Evolutionary conservation across 2,797 vertebrate species (phyloP).

Genomic region (Hydrocynus forskahlii): DNA sequence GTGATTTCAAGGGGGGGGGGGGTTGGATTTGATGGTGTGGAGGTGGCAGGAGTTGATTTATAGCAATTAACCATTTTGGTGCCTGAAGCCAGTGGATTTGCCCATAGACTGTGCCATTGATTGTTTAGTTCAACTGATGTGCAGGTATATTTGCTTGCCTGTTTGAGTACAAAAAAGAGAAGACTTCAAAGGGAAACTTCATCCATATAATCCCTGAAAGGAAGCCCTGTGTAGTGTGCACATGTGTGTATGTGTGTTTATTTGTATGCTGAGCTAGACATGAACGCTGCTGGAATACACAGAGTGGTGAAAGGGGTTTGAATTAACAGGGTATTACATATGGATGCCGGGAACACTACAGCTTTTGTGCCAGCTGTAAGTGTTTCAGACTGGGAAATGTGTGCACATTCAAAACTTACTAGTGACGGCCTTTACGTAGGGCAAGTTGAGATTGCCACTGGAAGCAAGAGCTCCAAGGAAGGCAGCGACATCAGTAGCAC

Average conservation of each 20-base stretch:
- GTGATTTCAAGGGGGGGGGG: conserved; percentile 47
- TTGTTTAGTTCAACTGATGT: conserved; percentile 76
- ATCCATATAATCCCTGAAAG: conserved; percentile 42
- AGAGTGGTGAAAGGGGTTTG: conserved; percentile 16
- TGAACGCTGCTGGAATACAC: conserved; percentile 23
- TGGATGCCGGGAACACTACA: conserved; percentile 26
- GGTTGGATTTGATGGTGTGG: conserved; percentile 56
- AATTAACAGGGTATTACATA: conserved; percentile 39
- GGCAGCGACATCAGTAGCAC: conserved; percentile 88
- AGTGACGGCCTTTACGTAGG: conserved; percentile 92
- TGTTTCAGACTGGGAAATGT: neutral
- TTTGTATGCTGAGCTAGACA: neutral
- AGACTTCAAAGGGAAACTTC: conserved; percentile 72
- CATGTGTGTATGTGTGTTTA: neutral
- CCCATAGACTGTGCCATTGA: conserved; percentile 71
- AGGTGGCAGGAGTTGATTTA: conserved; percentile 75
- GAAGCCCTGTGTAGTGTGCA: conserved; percentile 31
- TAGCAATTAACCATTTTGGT: conserved; percentile 81
- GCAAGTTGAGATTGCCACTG: conserved; percentile 89
- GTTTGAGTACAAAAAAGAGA: conserved; percentile 72
- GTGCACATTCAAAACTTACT: conserved; percentile 79
- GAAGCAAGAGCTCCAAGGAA: conserved; percentile 95
- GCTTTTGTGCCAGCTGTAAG: neutral
- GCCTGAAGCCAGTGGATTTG: conserved; percentile 79
- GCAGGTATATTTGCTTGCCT: conserved; percentile 75